Conservation (phyloP, 2,797 vertebrate species). For the Falco concolor region DNA sequence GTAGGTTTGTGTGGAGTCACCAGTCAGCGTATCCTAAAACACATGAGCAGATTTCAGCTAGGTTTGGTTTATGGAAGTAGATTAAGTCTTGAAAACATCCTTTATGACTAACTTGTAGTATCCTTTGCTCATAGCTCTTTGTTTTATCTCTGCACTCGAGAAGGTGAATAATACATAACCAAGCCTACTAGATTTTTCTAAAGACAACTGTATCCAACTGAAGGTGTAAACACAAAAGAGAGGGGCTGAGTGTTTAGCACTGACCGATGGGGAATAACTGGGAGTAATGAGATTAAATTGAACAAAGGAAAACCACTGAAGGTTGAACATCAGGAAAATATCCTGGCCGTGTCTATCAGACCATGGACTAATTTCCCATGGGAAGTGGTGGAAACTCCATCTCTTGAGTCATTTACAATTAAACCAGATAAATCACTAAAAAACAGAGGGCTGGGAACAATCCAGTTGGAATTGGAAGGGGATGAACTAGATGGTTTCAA, state of each 20-base stretch:
- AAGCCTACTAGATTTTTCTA: background rate
- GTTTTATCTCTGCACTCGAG: background rate
- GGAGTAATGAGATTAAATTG: slow-evolving; percentile 64
- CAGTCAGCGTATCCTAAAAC: background rate
- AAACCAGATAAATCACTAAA: slow-evolving; percentile 46
- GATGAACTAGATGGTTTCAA: background rate
- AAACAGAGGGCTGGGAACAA: background rate
- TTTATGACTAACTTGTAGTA: background rate
- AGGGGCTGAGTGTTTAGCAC: background rate
- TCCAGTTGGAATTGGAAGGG: background rate
- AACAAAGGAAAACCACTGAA: slow-evolving; percentile 66
- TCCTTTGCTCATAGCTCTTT: background rate
- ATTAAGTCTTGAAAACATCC: background rate
- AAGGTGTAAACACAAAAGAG: slow-evolving; percentile 36
- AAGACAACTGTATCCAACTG: background rate
- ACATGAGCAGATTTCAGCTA: background rate
- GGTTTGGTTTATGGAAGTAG: background rate
- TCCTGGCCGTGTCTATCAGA: slow-evolving; percentile 58
- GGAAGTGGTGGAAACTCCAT: slow-evolving; percentile 62
- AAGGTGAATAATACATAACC: background rate
- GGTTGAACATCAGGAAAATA: slow-evolving; percentile 62
- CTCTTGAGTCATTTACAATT: slow-evolving; percentile 51
- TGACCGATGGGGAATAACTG: slow-evolving; percentile 19
- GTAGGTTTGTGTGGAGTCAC: background rate
- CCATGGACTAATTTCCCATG: slow-evolving; percentile 65